phyloP scores from a whole-genome alignment of 1,140 invertebrate genomes.

The Oryctes rhinoceros region DNA sequence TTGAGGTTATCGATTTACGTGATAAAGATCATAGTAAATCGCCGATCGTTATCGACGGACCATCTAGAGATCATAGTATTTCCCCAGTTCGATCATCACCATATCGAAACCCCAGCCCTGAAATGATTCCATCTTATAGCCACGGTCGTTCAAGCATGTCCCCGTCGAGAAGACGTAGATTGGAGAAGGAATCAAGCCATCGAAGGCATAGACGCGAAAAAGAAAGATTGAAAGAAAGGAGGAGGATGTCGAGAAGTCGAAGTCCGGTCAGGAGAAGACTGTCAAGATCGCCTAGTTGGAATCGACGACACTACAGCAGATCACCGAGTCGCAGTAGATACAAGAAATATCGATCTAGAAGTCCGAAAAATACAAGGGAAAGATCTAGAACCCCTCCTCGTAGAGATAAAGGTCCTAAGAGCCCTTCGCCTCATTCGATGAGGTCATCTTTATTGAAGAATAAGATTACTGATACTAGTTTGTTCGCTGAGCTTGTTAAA shows the following conservation, averaged over 20 bases:
- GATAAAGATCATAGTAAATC: constrained; percentile 45
- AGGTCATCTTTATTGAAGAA: constrained; percentile 58
- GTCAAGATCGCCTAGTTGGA: constrained; percentile 61
- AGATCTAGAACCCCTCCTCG: constrained; percentile 51
- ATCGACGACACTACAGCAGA: constrained; percentile 53
- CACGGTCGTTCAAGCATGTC: constrained; percentile 50
- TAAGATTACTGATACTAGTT: constrained; percentile 80
- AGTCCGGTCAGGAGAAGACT: constrained; percentile 51
- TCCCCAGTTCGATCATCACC: constrained; percentile 53
- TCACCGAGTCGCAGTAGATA: constrained; percentile 51
- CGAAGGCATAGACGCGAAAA: constrained; percentile 62
- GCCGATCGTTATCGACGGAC: constrained; percentile 51
- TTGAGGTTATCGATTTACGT: constrained; percentile 36
- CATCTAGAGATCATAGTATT: constrained; percentile 37
- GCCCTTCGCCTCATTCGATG: constrained; percentile 59
- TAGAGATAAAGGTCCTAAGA: constrained; percentile 47
- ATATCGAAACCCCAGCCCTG: constrained; percentile 54
- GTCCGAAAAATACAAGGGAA: constrained; percentile 60
- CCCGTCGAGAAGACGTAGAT: constrained; percentile 59
- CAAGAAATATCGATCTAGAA: constrained; percentile 55
- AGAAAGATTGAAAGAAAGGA: constrained; percentile 61
- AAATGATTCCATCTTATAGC: constrained; percentile 47
- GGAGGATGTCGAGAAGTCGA: constrained; percentile 57
- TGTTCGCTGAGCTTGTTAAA: constrained; percentile 88
- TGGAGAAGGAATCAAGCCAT: constrained; percentile 60